These are phyloP conservation scores for Chauna torquata DNA, from an alignment of 2,113 vertebrate species.

Conservation along the genomic window DNA sequence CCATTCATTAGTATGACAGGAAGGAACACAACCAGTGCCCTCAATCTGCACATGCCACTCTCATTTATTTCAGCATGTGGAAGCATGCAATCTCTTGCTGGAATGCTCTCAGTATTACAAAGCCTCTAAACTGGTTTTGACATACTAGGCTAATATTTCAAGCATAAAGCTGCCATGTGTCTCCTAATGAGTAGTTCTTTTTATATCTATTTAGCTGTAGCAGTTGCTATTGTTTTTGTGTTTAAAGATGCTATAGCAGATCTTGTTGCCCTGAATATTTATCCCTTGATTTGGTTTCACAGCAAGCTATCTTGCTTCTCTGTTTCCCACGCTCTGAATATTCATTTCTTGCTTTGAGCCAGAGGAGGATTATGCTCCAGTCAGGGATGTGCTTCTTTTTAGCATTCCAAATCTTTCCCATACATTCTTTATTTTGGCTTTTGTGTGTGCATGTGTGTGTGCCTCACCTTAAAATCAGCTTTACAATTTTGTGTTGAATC, in stretches of 20 bases:
- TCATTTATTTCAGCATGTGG: neutral
- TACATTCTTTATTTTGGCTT: neutral
- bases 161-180: neutral
- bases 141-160: neutral
- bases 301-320: slow-evolving; percentile 19
- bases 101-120: neutral
- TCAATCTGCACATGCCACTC: neutral
- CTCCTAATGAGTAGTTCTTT: neutral
- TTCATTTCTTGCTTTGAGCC: slow-evolving; percentile 50
- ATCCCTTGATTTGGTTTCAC: slow-evolving; percentile 44
- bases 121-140: neutral
- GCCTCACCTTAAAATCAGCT: slow-evolving; percentile 18
- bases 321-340: slow-evolving; percentile 38
- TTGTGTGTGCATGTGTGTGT: neutral
- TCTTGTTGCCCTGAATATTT: slow-evolving; percentile 57
- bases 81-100: neutral
- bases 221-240: slow-evolving; percentile 19
- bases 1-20: neutral
- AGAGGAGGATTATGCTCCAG: slow-evolving; percentile 28
- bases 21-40: neutral
- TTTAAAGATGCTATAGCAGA: neutral
- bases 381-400: neutral
- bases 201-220: slow-evolving; percentile 23
- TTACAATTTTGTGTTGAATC: neutral
- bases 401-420: neutral